These are phyloP conservation scores for Rhamphomyia laevipes DNA, from an alignment of 2,888 invertebrate species.

Conservation along the genomic window DNA sequence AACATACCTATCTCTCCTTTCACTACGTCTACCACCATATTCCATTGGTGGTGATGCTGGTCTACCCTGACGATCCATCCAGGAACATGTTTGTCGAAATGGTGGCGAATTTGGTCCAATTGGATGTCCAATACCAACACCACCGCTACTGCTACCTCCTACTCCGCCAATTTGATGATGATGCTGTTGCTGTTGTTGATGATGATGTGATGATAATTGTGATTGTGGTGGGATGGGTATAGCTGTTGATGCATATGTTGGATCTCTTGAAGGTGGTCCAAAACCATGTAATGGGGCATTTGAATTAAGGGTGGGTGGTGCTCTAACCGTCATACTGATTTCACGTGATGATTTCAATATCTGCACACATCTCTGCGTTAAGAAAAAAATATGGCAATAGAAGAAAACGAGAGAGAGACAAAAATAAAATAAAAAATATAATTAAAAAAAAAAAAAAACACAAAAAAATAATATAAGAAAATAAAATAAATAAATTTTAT, in stretches of 20 bases:
- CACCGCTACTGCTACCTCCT: constrained; percentile 11
- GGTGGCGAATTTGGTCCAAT: constrained; percentile 38
- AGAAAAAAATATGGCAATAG: constrained; percentile 40
- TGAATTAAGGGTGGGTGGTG: constrained; percentile 51
- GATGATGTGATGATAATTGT: constrained; percentile 18
- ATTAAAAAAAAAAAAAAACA: constrained; percentile 18
- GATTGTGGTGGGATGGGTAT: constrained; percentile 29
- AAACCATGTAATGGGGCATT: constrained; percentile 51
- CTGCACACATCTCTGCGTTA: constrained; percentile 47
- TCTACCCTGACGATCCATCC: constrained; percentile 87
- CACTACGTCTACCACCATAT: constrained; percentile 39
- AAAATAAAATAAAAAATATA: constrained; percentile 20
- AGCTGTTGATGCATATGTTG: constrained; percentile 34
- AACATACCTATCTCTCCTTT: constrained; percentile 33
- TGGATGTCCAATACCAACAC: constrained; percentile 19
- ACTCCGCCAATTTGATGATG: too few relatives aligned
- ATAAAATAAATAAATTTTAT: neutral
- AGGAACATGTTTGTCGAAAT: constrained; percentile 71
- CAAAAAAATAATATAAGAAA: constrained; percentile 1
- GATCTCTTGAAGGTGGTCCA: constrained; percentile 37
- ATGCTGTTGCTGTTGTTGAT: constrained; percentile 14
- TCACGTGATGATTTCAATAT: constrained; percentile 83
- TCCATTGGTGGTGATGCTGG: constrained; percentile 74
- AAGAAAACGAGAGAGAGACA: constrained; percentile 36
- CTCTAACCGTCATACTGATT: constrained; percentile 78